Base-by-base conservation (phyloP, 2,888 invertebrate genomes). In the Leistus spinibarbis region DNA sequence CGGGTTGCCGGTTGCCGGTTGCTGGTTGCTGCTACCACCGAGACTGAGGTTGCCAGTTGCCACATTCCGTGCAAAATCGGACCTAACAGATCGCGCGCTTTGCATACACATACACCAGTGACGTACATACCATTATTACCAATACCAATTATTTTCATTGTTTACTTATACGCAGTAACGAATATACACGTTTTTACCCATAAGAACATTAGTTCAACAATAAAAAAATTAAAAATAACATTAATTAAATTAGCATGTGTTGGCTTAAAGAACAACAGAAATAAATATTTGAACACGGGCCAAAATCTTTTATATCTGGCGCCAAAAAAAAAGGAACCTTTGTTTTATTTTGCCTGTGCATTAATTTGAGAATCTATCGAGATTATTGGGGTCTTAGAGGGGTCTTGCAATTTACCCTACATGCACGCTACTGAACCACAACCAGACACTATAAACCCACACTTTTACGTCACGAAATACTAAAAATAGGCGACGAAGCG, bases 401-500 rank as follows among this genome's bases (percentile, higher is more conserved):
- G n/a, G n/a, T n/a, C n/a, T n/a, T n/a, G n/a, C n/a, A n/a, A n/a
- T n/a, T n/a, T n/a, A n/a, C 9, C 10, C 53, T 17, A 40, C 22
- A 68, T 69, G 75, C 13, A 64, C 75, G 69, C 54, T 63, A 56
- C 75, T 75, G 75, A 13, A 27, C 3, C 19, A 22, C 75, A 75
- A 69, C 24, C 75, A 24, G 63, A 69, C 40, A 27, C 75, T 19
- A 63, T 16, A 75, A 57, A 56, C 69, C 75, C 56, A 75, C 69
- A 75, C 19, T 20, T 69, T 69, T 69, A 69, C 75, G 75, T 75
- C 75, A 75, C 64, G 20, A 24, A 5, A 57, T 10, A 64, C 63
- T 64, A 69, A 75, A 75, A 75, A 69, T 69, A 69, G 66, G 54
- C 64, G 5, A 10, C 68, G 27, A 69, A 63, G 23, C 67, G 75